Percentiles rank a stretch among this genome's conserved stretches.
These are phyloP conservation scores for Drosophila tristis DNA, from an alignment of 1,140 invertebrate genomes.

Conservation along the genomic window DNA sequence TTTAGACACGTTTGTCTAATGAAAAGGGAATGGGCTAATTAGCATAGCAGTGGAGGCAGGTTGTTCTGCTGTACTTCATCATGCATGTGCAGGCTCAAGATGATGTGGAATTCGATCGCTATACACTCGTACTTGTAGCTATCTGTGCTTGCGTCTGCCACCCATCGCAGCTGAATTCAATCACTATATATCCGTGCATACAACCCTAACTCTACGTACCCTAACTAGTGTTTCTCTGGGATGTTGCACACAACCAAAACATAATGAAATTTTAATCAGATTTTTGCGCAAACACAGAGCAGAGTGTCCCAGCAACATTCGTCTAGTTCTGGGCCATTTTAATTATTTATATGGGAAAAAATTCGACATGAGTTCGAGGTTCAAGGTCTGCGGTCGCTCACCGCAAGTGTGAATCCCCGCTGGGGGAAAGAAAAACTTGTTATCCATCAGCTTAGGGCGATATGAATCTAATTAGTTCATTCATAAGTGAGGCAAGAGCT, in stretches of 20 bases:
- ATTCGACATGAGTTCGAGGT: constrained; percentile 28
- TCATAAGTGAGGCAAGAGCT: constrained; percentile 61
- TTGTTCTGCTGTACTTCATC: neutral
- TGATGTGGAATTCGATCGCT: too few species aligned
- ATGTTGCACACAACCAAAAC: constrained; percentile 15
- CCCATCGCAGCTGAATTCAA: neutral
- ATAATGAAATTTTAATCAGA: constrained; percentile 42
- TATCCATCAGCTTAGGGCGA: constrained; percentile 36
- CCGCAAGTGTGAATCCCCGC: constrained; percentile 50
- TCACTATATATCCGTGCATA: neutral
- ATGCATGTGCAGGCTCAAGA: neutral
- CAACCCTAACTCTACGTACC: constrained; percentile 8
- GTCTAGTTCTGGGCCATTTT: constrained; percentile 21
- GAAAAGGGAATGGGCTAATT: constrained; percentile 21
- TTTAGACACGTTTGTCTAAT: neutral
- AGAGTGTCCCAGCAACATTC: neutral
- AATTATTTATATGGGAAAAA: constrained; percentile 47
- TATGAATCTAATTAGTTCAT: constrained; percentile 71
- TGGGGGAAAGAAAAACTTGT: constrained; percentile 27
- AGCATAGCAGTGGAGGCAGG: constrained; percentile 9
- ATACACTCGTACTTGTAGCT: too few species aligned
- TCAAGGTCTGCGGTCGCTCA: constrained; percentile 26
- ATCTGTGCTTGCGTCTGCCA: too few species aligned
- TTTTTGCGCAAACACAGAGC: constrained; percentile 10
- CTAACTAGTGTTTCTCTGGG: constrained; percentile 14